Conservation (phyloP, 2,888 invertebrate species). For the Pristionchus maxplancki region DNA sequence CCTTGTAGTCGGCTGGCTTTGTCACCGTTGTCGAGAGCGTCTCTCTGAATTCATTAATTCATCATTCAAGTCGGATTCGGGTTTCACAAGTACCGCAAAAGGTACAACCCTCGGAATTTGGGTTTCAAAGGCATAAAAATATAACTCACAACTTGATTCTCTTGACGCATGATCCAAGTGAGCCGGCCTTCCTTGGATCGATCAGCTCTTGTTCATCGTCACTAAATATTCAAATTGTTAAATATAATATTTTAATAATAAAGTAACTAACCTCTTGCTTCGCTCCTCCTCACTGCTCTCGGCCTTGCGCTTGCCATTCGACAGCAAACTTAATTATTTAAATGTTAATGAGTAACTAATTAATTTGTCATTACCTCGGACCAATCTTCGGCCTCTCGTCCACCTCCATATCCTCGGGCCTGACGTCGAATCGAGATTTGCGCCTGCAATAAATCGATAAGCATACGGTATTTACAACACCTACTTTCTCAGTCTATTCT, state of each 20-base stretch:
- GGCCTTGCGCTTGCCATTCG: slow-evolving; percentile 42
- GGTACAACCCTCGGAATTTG: background rate
- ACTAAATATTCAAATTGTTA: too few species aligned
- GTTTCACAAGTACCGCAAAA: background rate
- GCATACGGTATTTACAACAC: background rate
- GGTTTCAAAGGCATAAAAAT: background rate
- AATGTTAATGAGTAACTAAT: background rate
- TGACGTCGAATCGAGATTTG: slow-evolving; percentile 37
- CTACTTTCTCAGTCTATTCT: too few species aligned
- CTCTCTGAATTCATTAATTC: background rate
- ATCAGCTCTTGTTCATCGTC: background rate
- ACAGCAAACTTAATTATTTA: background rate
- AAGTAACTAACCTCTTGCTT: background rate
- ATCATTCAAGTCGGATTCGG: background rate
- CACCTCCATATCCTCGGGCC: slow-evolving; percentile 27
- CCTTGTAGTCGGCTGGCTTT: background rate
- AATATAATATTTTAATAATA: too few species aligned
- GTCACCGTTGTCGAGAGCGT: background rate
- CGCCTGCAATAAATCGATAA: background rate
- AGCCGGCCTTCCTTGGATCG: background rate
- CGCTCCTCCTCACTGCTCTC: background rate
- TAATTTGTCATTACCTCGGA: background rate
- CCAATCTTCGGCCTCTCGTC: background rate
- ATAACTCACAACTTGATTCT: slow-evolving; percentile 37
- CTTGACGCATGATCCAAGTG: slow-evolving; percentile 33